Evolutionary conservation across 2,888 invertebrate genomes (phyloP).

Genomic region (Pyrgus malvae): DNA sequence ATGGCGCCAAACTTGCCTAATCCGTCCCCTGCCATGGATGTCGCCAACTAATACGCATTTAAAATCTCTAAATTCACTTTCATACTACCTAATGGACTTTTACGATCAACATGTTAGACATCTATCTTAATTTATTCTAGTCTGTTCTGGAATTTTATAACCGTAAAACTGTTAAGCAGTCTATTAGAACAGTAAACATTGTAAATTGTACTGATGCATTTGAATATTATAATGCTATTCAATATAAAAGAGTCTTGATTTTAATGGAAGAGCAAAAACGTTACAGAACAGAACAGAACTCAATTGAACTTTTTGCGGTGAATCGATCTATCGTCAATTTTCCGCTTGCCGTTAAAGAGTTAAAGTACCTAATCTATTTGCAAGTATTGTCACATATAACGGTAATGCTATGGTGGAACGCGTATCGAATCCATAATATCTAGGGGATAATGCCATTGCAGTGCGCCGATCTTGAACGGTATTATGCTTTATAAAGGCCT

Average conservation of each 20-base stretch:
- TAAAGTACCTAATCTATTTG: constrained; percentile 33
- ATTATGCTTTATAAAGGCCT: constrained; percentile 62
- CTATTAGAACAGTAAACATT: neutral
- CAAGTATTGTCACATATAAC: constrained; percentile 44
- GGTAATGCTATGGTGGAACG: constrained; percentile 43
- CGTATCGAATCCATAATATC: constrained; percentile 70
- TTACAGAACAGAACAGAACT: constrained; percentile 7
- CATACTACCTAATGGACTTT: constrained; percentile 30
- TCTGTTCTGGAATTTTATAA: neutral
- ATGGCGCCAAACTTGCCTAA: constrained; percentile 51
- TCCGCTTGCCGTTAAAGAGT: constrained; percentile 21
- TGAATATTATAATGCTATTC: neutral
- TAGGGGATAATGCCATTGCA: constrained; percentile 46
- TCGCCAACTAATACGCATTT: constrained; percentile 42
- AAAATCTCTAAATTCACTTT: constrained; percentile 49
- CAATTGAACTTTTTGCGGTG: constrained; percentile 19
- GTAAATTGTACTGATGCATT: neutral
- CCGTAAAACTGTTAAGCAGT: constrained; percentile 1
- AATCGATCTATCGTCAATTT: constrained; percentile 25
- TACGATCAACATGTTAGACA: constrained; percentile 9
- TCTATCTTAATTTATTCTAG: constrained; percentile 15
- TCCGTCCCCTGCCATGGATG: constrained; percentile 47
- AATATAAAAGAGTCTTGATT: neutral
- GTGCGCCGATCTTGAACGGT: constrained; percentile 49
- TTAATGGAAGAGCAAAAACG: constrained; percentile 5